A percentile compares a stretch with the other conserved stretches of the same genome.
Conservation (phyloP, 2,888 invertebrate genomes). For the Drosophila peninsularis region DNA sequence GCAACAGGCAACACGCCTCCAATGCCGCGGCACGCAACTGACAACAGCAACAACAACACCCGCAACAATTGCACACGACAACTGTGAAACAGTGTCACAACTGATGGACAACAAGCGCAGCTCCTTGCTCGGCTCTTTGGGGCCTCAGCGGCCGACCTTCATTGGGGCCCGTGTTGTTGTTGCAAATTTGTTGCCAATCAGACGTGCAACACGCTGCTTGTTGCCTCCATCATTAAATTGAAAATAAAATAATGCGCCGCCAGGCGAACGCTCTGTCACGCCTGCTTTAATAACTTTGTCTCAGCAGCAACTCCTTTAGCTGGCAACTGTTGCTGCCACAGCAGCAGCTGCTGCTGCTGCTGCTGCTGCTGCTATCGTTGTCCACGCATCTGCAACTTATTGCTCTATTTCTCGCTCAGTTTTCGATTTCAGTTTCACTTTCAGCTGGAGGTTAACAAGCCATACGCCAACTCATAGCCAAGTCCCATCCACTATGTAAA, state of each 20-base stretch:
- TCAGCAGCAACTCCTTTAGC: slow-evolving; percentile 4
- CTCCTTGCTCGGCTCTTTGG: slow-evolving; percentile 10
- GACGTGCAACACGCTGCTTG: slow-evolving; percentile 35
- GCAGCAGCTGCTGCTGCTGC: slow-evolving; percentile 4
- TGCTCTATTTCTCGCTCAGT: slow-evolving; percentile 72
- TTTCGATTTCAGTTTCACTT: slow-evolving; percentile 81
- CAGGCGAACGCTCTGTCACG: slow-evolving; percentile 57
- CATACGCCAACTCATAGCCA: slow-evolving; percentile 45
- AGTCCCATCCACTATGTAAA: slow-evolving; percentile 70
- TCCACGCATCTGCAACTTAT: slow-evolving; percentile 76
- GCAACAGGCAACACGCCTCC: slow-evolving; percentile 74
- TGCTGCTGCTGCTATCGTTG: slow-evolving; percentile 57
- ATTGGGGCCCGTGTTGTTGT: slow-evolving; percentile 36
- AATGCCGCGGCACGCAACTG: slow-evolving; percentile 65
- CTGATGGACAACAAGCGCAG: slow-evolving; percentile 56
- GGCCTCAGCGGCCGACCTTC: slow-evolving; percentile 30
- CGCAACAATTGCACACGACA: slow-evolving; percentile 62
- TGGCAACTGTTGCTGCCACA: slow-evolving; percentile 2
- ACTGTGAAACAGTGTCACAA: slow-evolving; percentile 57
- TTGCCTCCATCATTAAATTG: slow-evolving; percentile 75
- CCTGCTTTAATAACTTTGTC: slow-evolving; percentile 75
- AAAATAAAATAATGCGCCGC: slow-evolving; percentile 76
- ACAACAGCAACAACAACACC: slow-evolving; percentile 52
- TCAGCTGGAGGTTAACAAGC: slow-evolving; percentile 43
- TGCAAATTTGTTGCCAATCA: slow-evolving; percentile 66